Evolutionary conservation across 2,888 invertebrate genomes (phyloP).

Genomic region (Steinernema scapterisci): DNA sequence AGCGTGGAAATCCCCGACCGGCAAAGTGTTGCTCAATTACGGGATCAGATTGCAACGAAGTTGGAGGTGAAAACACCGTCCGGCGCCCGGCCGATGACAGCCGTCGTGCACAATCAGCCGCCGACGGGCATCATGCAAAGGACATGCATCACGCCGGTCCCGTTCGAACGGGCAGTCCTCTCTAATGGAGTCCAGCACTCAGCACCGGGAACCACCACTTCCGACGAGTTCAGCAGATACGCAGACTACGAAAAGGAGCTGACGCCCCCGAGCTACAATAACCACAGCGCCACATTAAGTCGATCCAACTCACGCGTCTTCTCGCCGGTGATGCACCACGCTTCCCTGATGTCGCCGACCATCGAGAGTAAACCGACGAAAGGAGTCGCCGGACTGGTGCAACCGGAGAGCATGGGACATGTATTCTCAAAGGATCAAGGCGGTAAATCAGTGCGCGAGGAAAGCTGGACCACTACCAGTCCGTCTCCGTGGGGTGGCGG

Average conservation of each 20-base stretch:
- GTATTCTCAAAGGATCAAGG: slow-evolving; percentile 26
- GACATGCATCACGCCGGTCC: slow-evolving; percentile 13
- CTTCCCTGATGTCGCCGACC: not conserved
- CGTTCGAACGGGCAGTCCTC: slow-evolving; percentile 23
- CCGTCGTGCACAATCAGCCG: slow-evolving; percentile 17
- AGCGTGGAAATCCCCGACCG: slow-evolving; percentile 35
- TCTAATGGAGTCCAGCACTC: not conserved
- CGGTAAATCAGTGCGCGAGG: slow-evolving; percentile 4
- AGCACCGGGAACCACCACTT: too few species aligned
- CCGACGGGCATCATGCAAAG: not conserved
- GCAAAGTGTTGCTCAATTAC: slow-evolving; percentile 38
- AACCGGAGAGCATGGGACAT: slow-evolving; percentile 13
- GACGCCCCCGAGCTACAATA: not conserved
- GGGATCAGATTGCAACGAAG: slow-evolving; percentile 38
- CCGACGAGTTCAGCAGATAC: not conserved
- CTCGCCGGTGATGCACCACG: slow-evolving; percentile 24
- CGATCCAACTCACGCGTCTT: slow-evolving; percentile 22
- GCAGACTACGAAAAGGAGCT: slow-evolving; percentile 4
- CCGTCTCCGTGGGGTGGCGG: slow-evolving; percentile 13
- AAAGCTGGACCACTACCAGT: slow-evolving; percentile 27
- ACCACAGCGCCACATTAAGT: slow-evolving; percentile 21
- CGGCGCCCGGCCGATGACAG: slow-evolving; percentile 32
- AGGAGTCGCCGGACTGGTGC: slow-evolving; percentile 16
- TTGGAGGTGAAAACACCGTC: slow-evolving; percentile 37
- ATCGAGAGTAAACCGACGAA: slow-evolving; percentile 5